These are phyloP conservation scores for Hemiprocne comata DNA, from an alignment of 2,113 vertebrate genomes.

Conservation along the genomic window DNA sequence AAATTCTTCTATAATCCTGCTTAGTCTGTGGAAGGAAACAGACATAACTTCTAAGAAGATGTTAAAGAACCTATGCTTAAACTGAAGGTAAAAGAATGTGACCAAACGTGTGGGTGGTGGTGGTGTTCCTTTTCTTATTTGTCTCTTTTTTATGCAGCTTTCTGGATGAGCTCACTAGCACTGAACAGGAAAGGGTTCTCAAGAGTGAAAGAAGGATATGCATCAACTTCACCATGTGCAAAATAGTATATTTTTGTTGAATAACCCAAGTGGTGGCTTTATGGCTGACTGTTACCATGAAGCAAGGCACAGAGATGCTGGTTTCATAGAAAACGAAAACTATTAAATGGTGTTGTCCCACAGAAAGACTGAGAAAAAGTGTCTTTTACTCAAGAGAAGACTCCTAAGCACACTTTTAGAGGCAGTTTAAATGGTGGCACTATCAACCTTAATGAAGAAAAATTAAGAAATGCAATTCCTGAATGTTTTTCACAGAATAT, in stretches of 20 bases:
- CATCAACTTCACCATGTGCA: background rate
- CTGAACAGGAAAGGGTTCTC: background rate
- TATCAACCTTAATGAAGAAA: background rate
- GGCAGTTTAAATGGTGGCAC: background rate
- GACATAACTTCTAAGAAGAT: background rate
- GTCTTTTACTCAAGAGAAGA: background rate
- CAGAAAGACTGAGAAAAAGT: background rate
- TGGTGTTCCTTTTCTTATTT: background rate
- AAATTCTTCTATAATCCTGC: background rate
- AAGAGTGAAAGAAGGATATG: background rate
- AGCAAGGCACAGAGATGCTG: background rate
- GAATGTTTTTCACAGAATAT: background rate
- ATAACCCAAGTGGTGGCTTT: background rate
- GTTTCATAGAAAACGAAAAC: background rate
- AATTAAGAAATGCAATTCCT: background rate
- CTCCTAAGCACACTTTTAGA: background rate
- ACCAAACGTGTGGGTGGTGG: accelerated
- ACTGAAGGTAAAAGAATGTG: background rate
- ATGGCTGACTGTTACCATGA: background rate
- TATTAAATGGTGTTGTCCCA: background rate
- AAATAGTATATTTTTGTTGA: background rate
- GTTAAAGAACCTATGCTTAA: background rate
- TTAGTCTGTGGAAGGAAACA: background rate
- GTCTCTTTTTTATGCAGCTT: background rate
- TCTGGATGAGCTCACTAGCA: background rate